Percentiles rank a stretch among this genome's conserved stretches.
These are phyloP conservation scores for Chelonia mydas DNA, from an alignment of 2,797 vertebrate species.

Conservation along the genomic window DNA sequence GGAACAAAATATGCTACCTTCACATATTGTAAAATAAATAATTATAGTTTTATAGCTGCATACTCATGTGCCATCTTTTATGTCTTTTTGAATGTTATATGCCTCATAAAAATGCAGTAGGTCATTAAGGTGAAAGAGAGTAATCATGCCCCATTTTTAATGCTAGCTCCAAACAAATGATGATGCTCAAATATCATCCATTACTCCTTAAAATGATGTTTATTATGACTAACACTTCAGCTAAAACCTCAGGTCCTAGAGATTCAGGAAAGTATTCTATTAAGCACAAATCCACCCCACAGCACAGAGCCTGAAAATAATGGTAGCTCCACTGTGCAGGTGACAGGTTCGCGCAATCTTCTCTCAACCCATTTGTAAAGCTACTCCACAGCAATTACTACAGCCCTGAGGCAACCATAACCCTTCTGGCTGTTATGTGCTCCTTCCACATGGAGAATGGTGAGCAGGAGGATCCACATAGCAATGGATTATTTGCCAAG, in stretches of 20 bases:
- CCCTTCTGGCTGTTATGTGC: not conserved
- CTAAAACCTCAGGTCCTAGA: not conserved
- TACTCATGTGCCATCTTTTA: slow-evolving; percentile 36
- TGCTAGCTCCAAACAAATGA: slow-evolving; percentile 20
- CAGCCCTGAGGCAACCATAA: too few relatives aligned
- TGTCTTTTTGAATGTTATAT: slow-evolving; percentile 14
- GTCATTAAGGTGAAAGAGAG: slow-evolving; percentile 47
- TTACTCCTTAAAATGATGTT: not conserved
- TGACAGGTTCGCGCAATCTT: not conserved
- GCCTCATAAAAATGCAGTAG: not conserved
- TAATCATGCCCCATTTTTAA: slow-evolving; percentile 37
- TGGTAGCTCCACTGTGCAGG: too few relatives aligned
- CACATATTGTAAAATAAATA: slow-evolving; percentile 30
- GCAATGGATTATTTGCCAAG: not conserved
- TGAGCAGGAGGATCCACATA: not conserved
- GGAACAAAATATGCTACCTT: not conserved
- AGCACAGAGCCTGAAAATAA: too few relatives aligned
- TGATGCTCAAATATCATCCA: slow-evolving; percentile 1
- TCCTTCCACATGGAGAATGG: not conserved
- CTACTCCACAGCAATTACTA: not conserved
- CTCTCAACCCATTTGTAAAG: not conserved
- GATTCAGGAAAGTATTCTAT: not conserved
- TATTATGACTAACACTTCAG: not conserved
- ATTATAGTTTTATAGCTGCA: slow-evolving; percentile 8
- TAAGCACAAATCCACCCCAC: not conserved